Percentiles rank a stretch among this genome's conserved stretches.
Evolutionary conservation across 2,797 vertebrate species (phyloP).

Genomic region (Sebastes vulpes): DNA sequence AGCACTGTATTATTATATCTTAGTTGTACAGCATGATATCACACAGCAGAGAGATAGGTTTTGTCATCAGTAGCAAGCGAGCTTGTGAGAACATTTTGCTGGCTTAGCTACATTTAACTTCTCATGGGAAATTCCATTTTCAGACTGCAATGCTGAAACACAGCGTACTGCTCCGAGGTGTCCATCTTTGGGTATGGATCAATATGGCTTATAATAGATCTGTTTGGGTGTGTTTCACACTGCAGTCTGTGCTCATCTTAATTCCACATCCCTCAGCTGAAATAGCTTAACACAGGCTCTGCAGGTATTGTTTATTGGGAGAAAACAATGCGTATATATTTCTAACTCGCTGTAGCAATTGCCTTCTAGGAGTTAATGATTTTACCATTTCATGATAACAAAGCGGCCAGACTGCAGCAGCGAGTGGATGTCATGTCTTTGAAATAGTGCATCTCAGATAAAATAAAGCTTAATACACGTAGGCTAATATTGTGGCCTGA

Average conservation of each 20-base stretch:
- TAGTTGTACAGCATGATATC: conserved; percentile 4
- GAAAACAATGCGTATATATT: conserved; percentile 33
- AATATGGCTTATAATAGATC: conserved; percentile 75
- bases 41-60: conserved; percentile 13
- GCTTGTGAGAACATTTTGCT: conserved; percentile 50
- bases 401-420: not conserved
- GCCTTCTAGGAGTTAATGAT: conserved; percentile 26
- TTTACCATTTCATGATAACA: conserved; percentile 38
- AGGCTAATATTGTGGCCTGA: not conserved
- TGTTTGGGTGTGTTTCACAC: conserved; percentile 66
- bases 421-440: not conserved
- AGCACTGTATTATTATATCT: conserved; percentile 1
- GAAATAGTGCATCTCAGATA: not conserved
- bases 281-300: conserved; percentile 47
- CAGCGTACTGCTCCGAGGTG: conserved; percentile 53
- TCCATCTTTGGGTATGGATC: conserved; percentile 66
- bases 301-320: conserved; percentile 37
- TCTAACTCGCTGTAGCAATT: conserved; percentile 12
- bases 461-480: not conserved
- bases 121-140: conserved; percentile 71
- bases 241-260: conserved; percentile 51
- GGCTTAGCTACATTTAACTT: conserved; percentile 60
- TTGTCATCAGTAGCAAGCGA: conserved; percentile 33
- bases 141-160: conserved; percentile 59
- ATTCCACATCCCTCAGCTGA: conserved; percentile 48